Conservation (phyloP, 2,888 invertebrate genomes). For the Heliconius erato region DNA sequence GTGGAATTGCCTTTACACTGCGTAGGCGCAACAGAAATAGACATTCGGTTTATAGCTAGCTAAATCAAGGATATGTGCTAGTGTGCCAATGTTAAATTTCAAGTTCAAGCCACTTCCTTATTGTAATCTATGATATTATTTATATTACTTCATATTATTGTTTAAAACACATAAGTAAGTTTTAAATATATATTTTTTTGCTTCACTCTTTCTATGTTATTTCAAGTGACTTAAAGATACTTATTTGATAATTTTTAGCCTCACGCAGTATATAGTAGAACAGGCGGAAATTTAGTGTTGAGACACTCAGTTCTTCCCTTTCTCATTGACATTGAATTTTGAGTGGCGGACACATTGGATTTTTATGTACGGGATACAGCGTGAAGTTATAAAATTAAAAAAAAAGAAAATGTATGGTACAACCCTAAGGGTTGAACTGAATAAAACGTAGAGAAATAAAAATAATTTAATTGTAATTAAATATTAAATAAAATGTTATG, state of each 20-base stretch:
- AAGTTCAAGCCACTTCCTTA: constrained; percentile 40
- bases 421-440: too few relatives aligned
- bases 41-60: constrained; percentile 56
- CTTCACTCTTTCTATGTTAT: background rate
- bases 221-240: background rate
- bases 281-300: too few relatives aligned
- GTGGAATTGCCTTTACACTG: constrained; percentile 30
- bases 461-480: too few relatives aligned
- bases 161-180: background rate
- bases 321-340: too few relatives aligned
- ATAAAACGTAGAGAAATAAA: too few relatives aligned
- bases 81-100: constrained; percentile 46
- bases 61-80: constrained; percentile 64
- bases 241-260: background rate
- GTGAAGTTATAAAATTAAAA: too few relatives aligned
- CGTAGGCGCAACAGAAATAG: constrained; percentile 66
- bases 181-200: too few relatives aligned
- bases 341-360: too few relatives aligned
- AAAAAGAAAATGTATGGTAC: too few relatives aligned
- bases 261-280: too few relatives aligned
- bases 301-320: too few relatives aligned
- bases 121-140: background rate
- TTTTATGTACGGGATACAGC: too few relatives aligned
- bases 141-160: background rate
- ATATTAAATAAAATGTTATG: background rate